phyloP scores from a whole-genome alignment of 2,113 vertebrate species.

The Halcyon malimbica region DNA sequence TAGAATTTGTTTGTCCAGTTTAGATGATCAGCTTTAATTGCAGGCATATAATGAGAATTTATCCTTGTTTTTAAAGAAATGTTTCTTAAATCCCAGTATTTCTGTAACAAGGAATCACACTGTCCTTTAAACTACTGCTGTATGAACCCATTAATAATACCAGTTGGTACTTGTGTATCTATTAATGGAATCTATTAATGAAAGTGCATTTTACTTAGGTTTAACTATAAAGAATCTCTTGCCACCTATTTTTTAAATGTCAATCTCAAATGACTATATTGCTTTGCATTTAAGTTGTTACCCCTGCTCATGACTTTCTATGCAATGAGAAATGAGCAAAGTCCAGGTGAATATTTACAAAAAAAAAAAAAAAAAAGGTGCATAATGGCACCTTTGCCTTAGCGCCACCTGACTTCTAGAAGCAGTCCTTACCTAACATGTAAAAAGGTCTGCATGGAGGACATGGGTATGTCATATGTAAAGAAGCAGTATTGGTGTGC shows the following conservation, averaged over 20 bases:
- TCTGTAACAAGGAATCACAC: neutral
- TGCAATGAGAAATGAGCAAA: neutral
- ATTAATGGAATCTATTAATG: neutral
- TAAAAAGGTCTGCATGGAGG: neutral
- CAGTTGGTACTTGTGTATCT: neutral
- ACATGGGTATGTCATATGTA: fast-evolving
- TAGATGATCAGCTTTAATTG: neutral
- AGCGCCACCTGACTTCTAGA: neutral
- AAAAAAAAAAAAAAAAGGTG: neutral
- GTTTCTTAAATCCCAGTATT: neutral
- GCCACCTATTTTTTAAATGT: neutral
- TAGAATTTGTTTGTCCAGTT: neutral
- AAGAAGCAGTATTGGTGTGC: neutral
- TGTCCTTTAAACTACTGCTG: neutral
- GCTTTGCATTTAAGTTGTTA: neutral
- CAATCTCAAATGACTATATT: neutral
- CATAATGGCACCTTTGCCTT: neutral
- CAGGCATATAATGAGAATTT: neutral
- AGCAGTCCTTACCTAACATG: neutral
- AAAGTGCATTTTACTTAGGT: neutral
- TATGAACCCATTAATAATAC: neutral
- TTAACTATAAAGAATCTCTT: neutral
- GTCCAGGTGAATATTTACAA: neutral
- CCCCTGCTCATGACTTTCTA: neutral
- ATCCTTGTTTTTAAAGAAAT: neutral